These are phyloP conservation scores for Lepus oiostolus DNA, from an alignment of 2,797 vertebrate species.

Conservation along the genomic window DNA sequence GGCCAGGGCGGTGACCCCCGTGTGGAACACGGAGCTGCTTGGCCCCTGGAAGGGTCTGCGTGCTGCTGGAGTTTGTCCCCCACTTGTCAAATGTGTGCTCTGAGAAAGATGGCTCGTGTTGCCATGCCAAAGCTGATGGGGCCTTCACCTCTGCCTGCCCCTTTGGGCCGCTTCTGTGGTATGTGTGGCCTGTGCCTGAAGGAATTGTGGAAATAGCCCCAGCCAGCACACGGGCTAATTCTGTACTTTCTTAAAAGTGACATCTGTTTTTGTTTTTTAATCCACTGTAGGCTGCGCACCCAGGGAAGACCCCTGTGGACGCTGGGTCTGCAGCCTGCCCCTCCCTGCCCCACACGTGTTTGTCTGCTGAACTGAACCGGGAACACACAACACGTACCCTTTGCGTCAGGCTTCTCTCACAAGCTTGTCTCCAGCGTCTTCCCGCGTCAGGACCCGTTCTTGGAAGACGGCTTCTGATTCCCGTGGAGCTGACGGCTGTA, in stretches of 20 bases:
- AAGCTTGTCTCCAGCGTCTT: slow-evolving; percentile 51
- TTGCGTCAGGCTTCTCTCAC: slow-evolving; percentile 38
- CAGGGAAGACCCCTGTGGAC: slow-evolving; percentile 16
- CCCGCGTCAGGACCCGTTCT: neutral
- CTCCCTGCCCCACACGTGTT: neutral
- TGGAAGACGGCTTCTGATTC: slow-evolving; percentile 65
- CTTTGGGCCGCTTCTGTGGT: neutral
- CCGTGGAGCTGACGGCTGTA: slow-evolving; percentile 62
- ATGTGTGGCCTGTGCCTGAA: neutral
- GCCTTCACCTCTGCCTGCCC: neutral
- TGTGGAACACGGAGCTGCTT: neutral
- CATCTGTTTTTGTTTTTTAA: neutral
- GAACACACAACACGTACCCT: neutral
- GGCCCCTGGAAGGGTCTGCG: neutral
- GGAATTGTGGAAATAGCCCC: neutral
- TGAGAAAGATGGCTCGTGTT: neutral
- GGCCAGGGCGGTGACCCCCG: neutral
- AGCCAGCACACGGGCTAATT: neutral
- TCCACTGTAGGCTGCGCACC: neutral
- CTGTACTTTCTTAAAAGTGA: slow-evolving; percentile 20
- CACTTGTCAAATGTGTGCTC: neutral
- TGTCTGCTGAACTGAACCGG: slow-evolving; percentile 57
- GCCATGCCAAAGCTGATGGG: neutral
- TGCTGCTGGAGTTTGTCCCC: neutral
- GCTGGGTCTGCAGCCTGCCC: neutral